phyloP scores from a whole-genome alignment of 37 sponge, comb jelly and placozoan species.

The Theonella swinhoei region DNA sequence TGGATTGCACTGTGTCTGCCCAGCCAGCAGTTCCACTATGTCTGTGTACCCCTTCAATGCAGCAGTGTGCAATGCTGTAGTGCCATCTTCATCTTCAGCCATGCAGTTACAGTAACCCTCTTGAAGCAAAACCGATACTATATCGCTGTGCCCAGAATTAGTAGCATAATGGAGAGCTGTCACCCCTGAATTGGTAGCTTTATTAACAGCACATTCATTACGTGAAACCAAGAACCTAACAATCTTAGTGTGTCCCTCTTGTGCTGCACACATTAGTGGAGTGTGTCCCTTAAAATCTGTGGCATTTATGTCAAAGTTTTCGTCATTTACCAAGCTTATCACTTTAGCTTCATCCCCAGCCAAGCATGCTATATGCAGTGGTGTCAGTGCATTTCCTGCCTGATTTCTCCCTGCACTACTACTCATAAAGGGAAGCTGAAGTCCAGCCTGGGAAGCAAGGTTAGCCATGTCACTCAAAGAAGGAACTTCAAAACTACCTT shows the following conservation, averaged over 20 bases:
- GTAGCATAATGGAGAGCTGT: slow-evolving; percentile 11
- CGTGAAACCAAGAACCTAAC: slow-evolving; percentile 32
- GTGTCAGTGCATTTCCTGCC: neutral
- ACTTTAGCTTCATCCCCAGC: neutral
- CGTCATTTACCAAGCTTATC: neutral
- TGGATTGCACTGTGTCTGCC: slow-evolving; percentile 7
- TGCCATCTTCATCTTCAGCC: slow-evolving; percentile 1
- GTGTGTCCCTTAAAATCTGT: slow-evolving; percentile 1
- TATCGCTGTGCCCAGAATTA: slow-evolving; percentile 4
- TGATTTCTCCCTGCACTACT: neutral
- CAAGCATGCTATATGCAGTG: neutral
- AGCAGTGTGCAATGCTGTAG: neutral
- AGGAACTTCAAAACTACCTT: neutral
- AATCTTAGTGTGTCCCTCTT: slow-evolving; percentile 31
- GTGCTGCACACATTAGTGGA: slow-evolving; percentile 32
- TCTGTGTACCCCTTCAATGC: neutral
- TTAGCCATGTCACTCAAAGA: neutral
- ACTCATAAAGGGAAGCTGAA: neutral
- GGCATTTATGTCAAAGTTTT: neutral
- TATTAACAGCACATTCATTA: slow-evolving; percentile 35
- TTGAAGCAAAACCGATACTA: neutral
- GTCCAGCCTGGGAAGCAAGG: neutral
- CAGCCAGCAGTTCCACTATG: slow-evolving; percentile 24
- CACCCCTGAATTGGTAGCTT: slow-evolving; percentile 19
- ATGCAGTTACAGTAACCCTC: slow-evolving; percentile 7